These are phyloP conservation scores for Penaeus monodon DNA, from an alignment of 2,888 invertebrate genomes.

Conservation along the genomic window DNA sequence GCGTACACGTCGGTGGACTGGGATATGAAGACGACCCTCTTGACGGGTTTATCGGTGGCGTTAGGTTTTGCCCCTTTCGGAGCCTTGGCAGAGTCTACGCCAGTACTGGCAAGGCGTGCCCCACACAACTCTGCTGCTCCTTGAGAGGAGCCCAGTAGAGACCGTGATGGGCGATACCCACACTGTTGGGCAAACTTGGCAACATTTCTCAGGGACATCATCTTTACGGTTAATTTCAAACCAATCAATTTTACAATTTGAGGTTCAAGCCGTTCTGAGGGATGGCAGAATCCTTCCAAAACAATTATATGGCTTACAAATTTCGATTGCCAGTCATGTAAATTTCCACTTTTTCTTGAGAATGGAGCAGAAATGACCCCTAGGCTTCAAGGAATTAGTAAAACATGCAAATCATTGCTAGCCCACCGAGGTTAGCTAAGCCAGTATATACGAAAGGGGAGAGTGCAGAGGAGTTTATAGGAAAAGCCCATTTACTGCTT, in stretches of 20 bases:
- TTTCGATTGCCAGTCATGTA: too few species aligned
- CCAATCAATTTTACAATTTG: too few species aligned
- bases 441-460: too few species aligned
- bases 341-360: too few species aligned
- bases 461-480: too few species aligned
- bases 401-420: too few species aligned
- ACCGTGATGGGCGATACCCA: not conserved
- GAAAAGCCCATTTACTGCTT: not conserved
- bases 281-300: too few species aligned
- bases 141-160: not conserved
- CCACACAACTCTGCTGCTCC: not conserved
- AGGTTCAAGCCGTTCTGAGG: too few species aligned
- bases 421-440: too few species aligned
- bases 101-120: not conserved
- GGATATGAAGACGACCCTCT: conserved; percentile 90
- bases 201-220: conserved; percentile 34
- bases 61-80: not conserved
- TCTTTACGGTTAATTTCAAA: not conserved
- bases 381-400: too few species aligned
- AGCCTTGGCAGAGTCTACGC: not conserved
- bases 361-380: too few species aligned
- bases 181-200: conserved; percentile 8
- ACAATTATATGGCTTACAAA: too few species aligned
- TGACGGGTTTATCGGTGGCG: conserved; percentile 27
- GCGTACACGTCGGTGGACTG: conserved; percentile 90